Base-by-base conservation (phyloP, 2,888 invertebrate genomes). In the Agrotis clavis region DNA sequence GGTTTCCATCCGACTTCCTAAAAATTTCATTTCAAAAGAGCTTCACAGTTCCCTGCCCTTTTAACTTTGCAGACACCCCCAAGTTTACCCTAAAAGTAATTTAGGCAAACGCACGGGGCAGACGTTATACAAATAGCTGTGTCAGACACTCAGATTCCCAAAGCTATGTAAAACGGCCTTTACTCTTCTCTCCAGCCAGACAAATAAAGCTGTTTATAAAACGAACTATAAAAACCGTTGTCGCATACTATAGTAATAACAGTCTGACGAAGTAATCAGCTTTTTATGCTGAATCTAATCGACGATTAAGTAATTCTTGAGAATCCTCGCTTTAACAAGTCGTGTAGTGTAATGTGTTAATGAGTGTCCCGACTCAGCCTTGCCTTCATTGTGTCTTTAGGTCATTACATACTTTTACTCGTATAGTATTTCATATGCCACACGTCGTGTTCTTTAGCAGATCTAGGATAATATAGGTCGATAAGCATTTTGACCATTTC, bases 221-320 rank as follows among this genome's bases (percentile, higher is more conserved):
- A 71, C 51, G 35, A 3, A 60, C 61, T 48, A 70, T 77, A 84
- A 82, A 79, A 79, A 80, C 56, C 61, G 67, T 60, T 65, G 78
- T 79, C 77, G 72, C 79, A 76, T 77, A 76, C 61, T 74, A 51
- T 63, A 53, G 65, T 77, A 81, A 85, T 85, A 82, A 79, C 78
- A 63, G 30, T 75, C 69, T 82, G 83, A 84, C 85, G 73, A 85
- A 74, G 54, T 83, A 86, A 84, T 86, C 79, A 67, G 48, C 79
- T 86, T 86, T 83, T 86, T 86, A 78, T 64, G 19, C 59, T 76
- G 79, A 73, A 81, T 79, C 76, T 86, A 85, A 86, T 83, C 70
- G 85, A 6, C 78, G 80, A 81, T 86, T 84, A 86, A 84, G 77
- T 82, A 73, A 82, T 84, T 84, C 83, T 77, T 74, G 64, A 74